Base-by-base conservation (phyloP, 2,888 invertebrate genomes). In the Agrilus biguttatus region DNA sequence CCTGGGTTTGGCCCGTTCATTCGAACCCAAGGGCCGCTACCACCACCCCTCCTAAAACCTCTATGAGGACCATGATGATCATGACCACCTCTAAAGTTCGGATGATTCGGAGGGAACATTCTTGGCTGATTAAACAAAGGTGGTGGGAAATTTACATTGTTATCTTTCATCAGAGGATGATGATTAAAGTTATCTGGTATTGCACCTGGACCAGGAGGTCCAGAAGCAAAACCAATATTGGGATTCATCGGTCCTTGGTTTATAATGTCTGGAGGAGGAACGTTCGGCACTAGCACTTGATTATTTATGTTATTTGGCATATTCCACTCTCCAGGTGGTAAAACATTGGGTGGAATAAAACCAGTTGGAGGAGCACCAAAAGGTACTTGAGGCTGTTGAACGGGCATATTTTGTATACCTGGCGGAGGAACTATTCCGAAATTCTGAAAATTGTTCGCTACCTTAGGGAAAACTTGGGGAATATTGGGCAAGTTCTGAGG, bases 11-110 rank as follows among this genome's bases (percentile, higher is more conserved):
- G 54, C 13, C 53, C 58, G 41, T 49, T 66, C 62, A 62, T 69
- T 58, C 61, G 74, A 67, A 53, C 66, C 72, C 56, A 69, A 58
- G 59, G 73, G 69, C 47, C 75, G 69, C 69, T 74, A 43, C 72
- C 70, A 13, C 73, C 73, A 23, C 72, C 68, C 35, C 58, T 56
- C 39, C 49, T 68, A 74, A 67, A 52, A 65, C 72, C 55, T 68
- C 61, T 57, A 72, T 42, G 28, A 36, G 36, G 33, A n/a, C 46
- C 46, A 28, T 41, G 41, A 13, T 42, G 35, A 8, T 41, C 17
- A 23, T 52, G 48, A 8, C 54, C 53, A 13, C 51, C 46, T 14
- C 51, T 45, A 14, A 49, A 48, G 35, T 67, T 59, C 54, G 66
- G 69, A 50, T 64, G 63, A 48, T 62, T 63, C n/a, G 57, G 60